Evolutionary conservation across 2,797 vertebrate species (phyloP).

Genomic region (Tapera naevia): DNA sequence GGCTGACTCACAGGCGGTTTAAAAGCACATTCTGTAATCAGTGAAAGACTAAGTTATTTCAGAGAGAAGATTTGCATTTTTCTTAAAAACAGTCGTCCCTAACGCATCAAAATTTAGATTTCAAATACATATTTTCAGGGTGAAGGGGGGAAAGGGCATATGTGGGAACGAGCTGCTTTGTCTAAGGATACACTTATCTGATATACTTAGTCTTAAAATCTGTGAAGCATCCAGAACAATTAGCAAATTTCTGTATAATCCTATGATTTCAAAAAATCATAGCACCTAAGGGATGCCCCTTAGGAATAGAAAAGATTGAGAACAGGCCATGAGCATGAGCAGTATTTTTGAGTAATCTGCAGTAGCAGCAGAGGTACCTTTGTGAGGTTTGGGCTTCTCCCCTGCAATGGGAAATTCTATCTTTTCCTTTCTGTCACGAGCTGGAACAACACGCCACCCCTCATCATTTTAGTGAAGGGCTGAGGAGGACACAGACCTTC

Average conservation of each 20-base stretch:
- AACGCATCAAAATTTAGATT: constrained; percentile 19
- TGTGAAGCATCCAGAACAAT: neutral
- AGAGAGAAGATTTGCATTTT: constrained; percentile 65
- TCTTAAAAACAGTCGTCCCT: constrained; percentile 7
- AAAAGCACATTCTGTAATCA: constrained; percentile 65
- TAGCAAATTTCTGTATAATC: neutral
- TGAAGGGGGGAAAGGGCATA: neutral
- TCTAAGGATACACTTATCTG: neutral
- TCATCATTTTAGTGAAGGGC: neutral
- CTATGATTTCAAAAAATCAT: neutral
- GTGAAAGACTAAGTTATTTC: constrained; percentile 64
- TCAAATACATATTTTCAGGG: neutral
- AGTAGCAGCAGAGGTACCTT: neutral
- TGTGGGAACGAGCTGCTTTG: neutral
- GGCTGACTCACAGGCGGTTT: constrained; percentile 31
- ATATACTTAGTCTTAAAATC: neutral
- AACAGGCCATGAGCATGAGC: neutral
- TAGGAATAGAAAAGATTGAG: neutral
- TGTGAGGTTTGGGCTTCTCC: neutral
- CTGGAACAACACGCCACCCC: neutral
- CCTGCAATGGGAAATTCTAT: neutral
- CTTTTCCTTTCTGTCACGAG: neutral
- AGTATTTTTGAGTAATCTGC: neutral
- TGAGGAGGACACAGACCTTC: neutral
- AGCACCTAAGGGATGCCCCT: neutral